phyloP scores from a whole-genome alignment of 2,113 vertebrate species.

The Macaca fascicularis region DNA sequence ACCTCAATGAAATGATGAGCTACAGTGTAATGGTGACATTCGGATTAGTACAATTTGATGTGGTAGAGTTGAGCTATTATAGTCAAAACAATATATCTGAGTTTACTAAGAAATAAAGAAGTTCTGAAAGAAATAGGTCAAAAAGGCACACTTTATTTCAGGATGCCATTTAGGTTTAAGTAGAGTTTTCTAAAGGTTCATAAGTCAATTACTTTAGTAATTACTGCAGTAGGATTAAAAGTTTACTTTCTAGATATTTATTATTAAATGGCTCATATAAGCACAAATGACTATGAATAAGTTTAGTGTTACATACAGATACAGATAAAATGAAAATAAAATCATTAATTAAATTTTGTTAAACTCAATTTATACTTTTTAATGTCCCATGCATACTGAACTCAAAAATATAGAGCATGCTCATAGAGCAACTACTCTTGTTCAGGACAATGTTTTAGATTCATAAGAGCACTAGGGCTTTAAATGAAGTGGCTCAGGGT shows the following conservation, averaged over 20 bases:
- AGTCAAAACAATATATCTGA: background rate
- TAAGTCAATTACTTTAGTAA: background rate
- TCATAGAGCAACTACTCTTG: background rate
- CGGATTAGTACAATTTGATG: background rate
- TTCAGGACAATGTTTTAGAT: background rate
- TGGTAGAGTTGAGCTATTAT: background rate
- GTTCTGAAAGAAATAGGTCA: background rate
- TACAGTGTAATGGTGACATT: background rate
- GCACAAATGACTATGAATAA: background rate
- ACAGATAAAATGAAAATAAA: background rate
- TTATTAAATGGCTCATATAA: slow-evolving; percentile 25
- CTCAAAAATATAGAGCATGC: background rate
- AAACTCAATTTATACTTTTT: background rate
- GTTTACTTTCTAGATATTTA: background rate
- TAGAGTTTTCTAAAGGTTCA: background rate
- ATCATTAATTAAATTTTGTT: background rate
- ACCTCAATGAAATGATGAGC: too few relatives aligned
- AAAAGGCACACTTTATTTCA: background rate
- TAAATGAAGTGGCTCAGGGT: background rate
- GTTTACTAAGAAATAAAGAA: background rate
- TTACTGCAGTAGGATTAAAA: background rate
- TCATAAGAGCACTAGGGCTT: background rate
- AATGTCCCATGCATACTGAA: background rate
- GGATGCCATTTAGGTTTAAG: background rate
- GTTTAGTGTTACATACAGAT: background rate